These are phyloP conservation scores for Mycalesis mineus DNA, from an alignment of 2,888 invertebrate species.

Conservation along the genomic window DNA sequence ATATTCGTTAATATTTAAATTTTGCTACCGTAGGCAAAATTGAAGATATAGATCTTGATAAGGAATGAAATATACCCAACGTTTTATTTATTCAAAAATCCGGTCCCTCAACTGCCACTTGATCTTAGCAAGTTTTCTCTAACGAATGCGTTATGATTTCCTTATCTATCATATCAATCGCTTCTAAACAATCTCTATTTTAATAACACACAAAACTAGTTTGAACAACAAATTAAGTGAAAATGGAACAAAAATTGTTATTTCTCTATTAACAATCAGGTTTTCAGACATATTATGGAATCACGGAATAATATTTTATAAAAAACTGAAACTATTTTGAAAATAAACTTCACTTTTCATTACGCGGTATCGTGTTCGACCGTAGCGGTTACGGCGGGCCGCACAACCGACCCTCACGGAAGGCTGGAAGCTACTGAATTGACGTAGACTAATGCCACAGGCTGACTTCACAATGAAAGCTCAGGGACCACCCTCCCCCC, in stretches of 20 bases:
- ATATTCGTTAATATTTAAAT: slow-evolving; percentile 17
- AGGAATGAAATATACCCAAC: slow-evolving; percentile 14
- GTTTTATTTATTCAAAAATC: slow-evolving; percentile 15
- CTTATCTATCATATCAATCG: slow-evolving; percentile 22
- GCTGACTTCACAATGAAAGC: slow-evolving; percentile 55
- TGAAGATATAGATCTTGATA: slow-evolving; percentile 11
- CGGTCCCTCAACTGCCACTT: slow-evolving; percentile 15
- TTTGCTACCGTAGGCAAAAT: slow-evolving; percentile 2
- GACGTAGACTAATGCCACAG: slow-evolving; percentile 37
- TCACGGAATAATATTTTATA: slow-evolving; percentile 1
- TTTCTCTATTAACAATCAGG: background rate
- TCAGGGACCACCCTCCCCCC: slow-evolving; percentile 50
- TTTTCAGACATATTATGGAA: slow-evolving; percentile 29
- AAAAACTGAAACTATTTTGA: slow-evolving; percentile 6
- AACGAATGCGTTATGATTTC: slow-evolving; percentile 15
- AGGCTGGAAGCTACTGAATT: slow-evolving; percentile 58
- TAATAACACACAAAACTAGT: slow-evolving; percentile 19
- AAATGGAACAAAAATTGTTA: slow-evolving; percentile 15
- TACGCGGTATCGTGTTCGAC: slow-evolving; percentile 16
- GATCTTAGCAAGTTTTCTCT: slow-evolving; percentile 17
- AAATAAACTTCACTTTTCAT: slow-evolving; percentile 52
- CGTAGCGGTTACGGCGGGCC: slow-evolving; percentile 13
- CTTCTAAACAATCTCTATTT: slow-evolving; percentile 8
- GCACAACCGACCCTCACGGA: slow-evolving; percentile 54
- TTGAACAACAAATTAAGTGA: slow-evolving; percentile 4